Evolutionary conservation across 2,797 vertebrate genomes (phyloP).

Genomic region (Poeciliopsis infans): DNA sequence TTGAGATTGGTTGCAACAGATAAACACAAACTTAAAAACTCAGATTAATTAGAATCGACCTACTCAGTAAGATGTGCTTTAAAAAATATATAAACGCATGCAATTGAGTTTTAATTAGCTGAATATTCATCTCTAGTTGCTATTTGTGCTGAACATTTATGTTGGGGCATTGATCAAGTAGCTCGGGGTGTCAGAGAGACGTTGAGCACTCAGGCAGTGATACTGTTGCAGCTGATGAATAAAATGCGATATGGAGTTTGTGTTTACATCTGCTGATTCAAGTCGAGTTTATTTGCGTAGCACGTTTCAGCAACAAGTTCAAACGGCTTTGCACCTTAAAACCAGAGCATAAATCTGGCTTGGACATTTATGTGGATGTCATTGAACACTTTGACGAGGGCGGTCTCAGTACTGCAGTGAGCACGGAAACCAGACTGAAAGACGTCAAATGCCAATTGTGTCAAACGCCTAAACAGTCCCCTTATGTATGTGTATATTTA

Average conservation of each 20-base stretch:
- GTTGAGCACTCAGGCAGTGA: not conserved
- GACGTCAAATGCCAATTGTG: not conserved
- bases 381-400: too few relatives aligned
- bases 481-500: not conserved
- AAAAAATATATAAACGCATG: not conserved
- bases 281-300: too few relatives aligned
- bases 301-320: too few relatives aligned
- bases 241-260: not conserved
- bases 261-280: not conserved
- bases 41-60: not conserved
- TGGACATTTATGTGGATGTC: too few relatives aligned
- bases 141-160: not conserved
- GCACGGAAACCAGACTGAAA: too few relatives aligned
- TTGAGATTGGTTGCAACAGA: not conserved
- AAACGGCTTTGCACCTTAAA: too few relatives aligned
- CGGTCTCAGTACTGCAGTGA: too few relatives aligned
- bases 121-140: not conserved
- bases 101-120: not conserved
- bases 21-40: not conserved
- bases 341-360: too few relatives aligned
- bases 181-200: slow-evolving; percentile 12
- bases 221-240: slow-evolving; percentile 14
- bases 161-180: not conserved
- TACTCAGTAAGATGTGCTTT: not conserved
- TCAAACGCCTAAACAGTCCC: not conserved